These are phyloP conservation scores for Dipodomys ordii DNA, from an alignment of 2,113 vertebrate species.

Conservation along the genomic window DNA sequence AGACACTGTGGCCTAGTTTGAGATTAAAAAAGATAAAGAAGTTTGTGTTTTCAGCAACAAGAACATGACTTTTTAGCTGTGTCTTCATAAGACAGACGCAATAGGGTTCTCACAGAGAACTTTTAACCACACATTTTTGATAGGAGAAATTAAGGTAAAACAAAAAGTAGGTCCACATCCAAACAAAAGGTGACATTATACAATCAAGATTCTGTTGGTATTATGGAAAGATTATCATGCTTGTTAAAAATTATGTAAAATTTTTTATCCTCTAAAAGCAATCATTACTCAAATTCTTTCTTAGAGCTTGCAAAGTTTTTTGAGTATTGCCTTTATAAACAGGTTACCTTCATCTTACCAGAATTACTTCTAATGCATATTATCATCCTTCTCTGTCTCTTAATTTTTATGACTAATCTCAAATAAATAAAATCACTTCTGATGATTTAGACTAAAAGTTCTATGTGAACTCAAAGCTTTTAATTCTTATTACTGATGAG, in stretches of 20 bases:
- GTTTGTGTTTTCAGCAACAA: background rate
- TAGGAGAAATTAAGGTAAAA: slow-evolving; percentile 2
- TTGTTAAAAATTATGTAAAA: background rate
- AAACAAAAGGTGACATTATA: slow-evolving; percentile 26
- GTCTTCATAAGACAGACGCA: background rate
- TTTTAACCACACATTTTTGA: background rate
- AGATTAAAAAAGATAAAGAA: slow-evolving; percentile 42
- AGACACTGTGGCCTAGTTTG: slow-evolving; percentile 95
- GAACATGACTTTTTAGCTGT: background rate
- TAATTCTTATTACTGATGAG: slow-evolving; percentile 30
- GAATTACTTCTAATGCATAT: background rate
- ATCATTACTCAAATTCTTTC: background rate
- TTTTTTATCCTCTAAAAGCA: slow-evolving; percentile 23
- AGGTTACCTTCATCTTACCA: background rate
- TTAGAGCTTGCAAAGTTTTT: background rate
- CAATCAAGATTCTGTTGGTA: background rate
- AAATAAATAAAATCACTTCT: background rate
- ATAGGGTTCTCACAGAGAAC: background rate
- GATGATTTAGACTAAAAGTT: background rate
- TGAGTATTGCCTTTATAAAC: background rate
- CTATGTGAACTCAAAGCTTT: slow-evolving; percentile 33
- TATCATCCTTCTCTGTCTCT: background rate
- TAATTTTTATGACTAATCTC: background rate
- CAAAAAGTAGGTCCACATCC: slow-evolving; percentile 21
- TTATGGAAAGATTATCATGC: background rate